These are phyloP conservation scores for Spilogale gracilis DNA, from an alignment of 2,113 vertebrate species.

Conservation along the genomic window DNA sequence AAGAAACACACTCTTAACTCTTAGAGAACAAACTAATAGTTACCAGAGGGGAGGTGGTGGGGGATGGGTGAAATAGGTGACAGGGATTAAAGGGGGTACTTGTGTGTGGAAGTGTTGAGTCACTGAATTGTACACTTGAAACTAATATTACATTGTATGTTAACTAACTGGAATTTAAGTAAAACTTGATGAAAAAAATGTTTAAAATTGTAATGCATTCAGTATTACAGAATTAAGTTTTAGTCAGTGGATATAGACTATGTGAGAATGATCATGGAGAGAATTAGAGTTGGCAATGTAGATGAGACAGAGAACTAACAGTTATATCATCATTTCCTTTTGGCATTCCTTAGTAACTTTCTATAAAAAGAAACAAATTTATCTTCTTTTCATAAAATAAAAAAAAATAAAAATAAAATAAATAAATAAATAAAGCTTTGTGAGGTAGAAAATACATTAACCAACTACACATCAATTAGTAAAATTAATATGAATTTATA, in stretches of 20 bases:
- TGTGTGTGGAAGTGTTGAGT: neutral
- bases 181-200: neutral
- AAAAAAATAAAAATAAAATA: neutral
- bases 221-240: neutral
- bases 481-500: neutral
- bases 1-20: neutral
- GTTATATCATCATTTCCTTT: neutral
- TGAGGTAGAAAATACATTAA: neutral
- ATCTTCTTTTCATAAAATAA: neutral
- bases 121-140: neutral
- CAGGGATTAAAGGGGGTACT: neutral
- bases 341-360: neutral
- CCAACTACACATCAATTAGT: neutral
- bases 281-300: neutral
- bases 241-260: neutral
- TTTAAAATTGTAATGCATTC: neutral
- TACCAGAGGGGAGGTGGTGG: neutral
- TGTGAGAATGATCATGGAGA: neutral
- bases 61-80: neutral
- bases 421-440: neutral
- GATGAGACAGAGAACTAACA: neutral
- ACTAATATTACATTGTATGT: neutral
- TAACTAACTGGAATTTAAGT: neutral
- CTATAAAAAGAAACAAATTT: neutral
- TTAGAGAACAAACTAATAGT: neutral